Evolutionary conservation across 2,113 vertebrate genomes (phyloP).

Genomic region (Calyptommatus sinebrachiatus): DNA sequence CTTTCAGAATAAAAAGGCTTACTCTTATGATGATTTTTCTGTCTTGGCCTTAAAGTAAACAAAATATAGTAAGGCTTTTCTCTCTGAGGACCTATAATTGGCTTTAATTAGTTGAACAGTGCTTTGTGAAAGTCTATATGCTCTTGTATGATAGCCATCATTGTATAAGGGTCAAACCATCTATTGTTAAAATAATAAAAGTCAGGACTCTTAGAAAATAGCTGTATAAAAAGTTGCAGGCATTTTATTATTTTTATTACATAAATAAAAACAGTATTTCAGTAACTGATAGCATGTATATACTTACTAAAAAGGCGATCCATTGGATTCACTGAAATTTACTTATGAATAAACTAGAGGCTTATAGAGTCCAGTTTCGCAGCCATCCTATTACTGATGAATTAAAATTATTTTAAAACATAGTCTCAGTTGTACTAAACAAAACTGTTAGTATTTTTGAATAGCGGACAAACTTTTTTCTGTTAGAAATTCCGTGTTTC

Average conservation of each 20-base stretch:
- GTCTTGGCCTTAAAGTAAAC: too few species aligned
- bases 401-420: not conserved
- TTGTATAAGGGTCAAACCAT: too few species aligned
- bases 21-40: too few species aligned
- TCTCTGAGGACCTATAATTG: too few species aligned
- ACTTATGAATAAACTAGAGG: not conserved
- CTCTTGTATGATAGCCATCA: not conserved
- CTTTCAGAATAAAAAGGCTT: too few species aligned
- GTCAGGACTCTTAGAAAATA: too few species aligned
- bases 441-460: not conserved
- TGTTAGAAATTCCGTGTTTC: not conserved
- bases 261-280: too few species aligned
- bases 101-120: not conserved
- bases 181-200: too few species aligned
- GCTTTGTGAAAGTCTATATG: not conserved
- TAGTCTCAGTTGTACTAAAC: not conserved
- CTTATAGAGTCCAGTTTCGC: not conserved
- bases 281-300: not conserved
- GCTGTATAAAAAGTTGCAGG: too few species aligned
- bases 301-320: not conserved
- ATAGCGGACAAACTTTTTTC: not conserved
- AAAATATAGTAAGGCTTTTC: too few species aligned
- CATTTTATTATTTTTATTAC: not conserved
- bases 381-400: not conserved
- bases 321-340: not conserved